These are phyloP conservation scores for Drosophila siamana DNA, from an alignment of 2,888 invertebrate genomes.

Conservation along the genomic window DNA sequence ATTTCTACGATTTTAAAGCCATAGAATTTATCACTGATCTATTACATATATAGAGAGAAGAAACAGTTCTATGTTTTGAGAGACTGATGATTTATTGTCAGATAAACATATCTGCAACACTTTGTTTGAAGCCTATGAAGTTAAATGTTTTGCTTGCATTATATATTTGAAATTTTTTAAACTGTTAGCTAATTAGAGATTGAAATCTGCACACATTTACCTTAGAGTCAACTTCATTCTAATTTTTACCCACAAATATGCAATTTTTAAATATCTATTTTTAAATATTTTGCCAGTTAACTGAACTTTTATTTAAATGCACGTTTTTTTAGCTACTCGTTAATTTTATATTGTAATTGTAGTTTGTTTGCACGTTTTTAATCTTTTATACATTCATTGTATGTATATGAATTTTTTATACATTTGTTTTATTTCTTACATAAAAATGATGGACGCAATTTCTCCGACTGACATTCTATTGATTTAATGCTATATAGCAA, in stretches of 20 bases:
- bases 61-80: too few species aligned
- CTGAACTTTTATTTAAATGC: slow-evolving; percentile 25
- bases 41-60: too few species aligned
- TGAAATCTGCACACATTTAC: background rate
- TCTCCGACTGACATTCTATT: slow-evolving; percentile 6
- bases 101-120: too few species aligned
- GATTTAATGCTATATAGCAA: background rate
- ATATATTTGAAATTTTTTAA: background rate
- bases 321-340: slow-evolving; percentile 14
- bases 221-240: background rate
- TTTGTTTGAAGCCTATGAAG: too few species aligned
- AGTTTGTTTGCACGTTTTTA: slow-evolving; percentile 56
- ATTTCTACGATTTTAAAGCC: background rate
- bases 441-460: slow-evolving; percentile 38
- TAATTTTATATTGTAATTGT: slow-evolving; percentile 22
- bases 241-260: too few species aligned
- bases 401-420: slow-evolving; percentile 33
- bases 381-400: slow-evolving; percentile 35
- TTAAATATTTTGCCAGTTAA: slow-evolving; percentile 7
- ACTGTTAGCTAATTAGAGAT: background rate
- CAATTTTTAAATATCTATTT: background rate
- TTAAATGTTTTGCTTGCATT: too few species aligned
- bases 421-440: slow-evolving; percentile 35
- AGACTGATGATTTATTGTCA: too few species aligned
- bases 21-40: too few species aligned